Conservation (phyloP, 2,888 invertebrate genomes). For the Agriopis aurantiaria region DNA sequence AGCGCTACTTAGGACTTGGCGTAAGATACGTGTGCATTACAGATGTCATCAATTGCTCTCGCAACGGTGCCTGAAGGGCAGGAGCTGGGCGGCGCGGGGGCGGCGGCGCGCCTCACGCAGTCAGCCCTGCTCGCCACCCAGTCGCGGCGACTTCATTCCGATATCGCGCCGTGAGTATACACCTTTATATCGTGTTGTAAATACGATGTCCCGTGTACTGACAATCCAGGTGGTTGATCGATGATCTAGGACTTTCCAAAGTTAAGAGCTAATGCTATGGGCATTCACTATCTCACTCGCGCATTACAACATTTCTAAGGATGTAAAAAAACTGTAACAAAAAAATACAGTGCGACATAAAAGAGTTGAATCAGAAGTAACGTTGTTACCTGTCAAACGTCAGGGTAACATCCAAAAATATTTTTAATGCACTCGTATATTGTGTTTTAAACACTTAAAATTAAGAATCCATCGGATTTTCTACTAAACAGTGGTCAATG, state of each 20-base stretch:
- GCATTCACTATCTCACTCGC: neutral
- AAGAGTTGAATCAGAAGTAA: no score
- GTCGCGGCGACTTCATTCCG: slow-evolving; percentile 89
- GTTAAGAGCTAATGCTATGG: neutral
- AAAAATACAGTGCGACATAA: no score
- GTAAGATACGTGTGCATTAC: neutral
- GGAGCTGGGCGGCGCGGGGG: slow-evolving; percentile 85
- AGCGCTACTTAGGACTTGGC: no score
- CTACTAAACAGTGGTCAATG: no score
- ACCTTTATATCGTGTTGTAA: neutral
- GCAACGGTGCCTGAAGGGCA: slow-evolving; percentile 96
- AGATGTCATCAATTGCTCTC: slow-evolving; percentile 76
- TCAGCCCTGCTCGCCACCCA: slow-evolving; percentile 93
- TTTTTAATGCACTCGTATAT: no score
- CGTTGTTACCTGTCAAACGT: no score
- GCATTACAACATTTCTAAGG: neutral
- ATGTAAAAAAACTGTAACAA: no score
- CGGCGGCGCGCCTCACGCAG: slow-evolving; percentile 88
- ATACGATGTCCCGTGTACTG: neutral
- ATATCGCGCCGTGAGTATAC: slow-evolving; percentile 79
- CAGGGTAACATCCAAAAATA: no score
- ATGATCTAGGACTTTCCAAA: neutral
- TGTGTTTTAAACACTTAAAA: no score
- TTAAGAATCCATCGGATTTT: no score
- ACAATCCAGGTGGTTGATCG: neutral